A percentile compares a stretch with the other conserved stretches of the same genome.
phyloP scores from a whole-genome alignment of 1,140 invertebrate species.

The Oryctes rhinoceros region DNA sequence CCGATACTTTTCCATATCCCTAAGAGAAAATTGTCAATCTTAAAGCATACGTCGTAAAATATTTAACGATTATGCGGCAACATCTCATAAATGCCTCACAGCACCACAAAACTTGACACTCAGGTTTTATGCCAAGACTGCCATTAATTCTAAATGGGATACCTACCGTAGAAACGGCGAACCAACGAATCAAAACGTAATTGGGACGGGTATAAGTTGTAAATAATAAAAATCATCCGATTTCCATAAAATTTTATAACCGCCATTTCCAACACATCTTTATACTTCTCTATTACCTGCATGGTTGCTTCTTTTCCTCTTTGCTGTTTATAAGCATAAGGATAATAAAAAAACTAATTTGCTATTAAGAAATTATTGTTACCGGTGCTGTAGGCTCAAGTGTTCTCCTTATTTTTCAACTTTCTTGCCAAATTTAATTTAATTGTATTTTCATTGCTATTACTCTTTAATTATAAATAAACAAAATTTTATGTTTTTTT shows the following conservation, averaged over 20 bases:
- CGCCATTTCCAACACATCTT: conserved; percentile 18
- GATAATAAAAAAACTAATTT: too few relatives aligned
- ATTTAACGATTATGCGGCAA: conserved; percentile 37
- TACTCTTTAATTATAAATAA: too few relatives aligned
- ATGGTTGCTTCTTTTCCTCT: not conserved
- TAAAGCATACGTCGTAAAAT: conserved; percentile 17
- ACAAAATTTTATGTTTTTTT: too few relatives aligned
- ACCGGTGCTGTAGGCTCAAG: too few relatives aligned
- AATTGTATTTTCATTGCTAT: too few relatives aligned
- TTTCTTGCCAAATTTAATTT: too few relatives aligned
- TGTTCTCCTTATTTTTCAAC: too few relatives aligned
- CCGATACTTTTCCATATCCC: conserved; percentile 2
- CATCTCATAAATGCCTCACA: conserved; percentile 20
- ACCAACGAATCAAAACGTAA: conserved; percentile 26
- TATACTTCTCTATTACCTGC: not conserved
- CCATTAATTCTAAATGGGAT: conserved; percentile 36
- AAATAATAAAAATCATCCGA: conserved; percentile 32
- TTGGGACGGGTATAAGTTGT: conserved; percentile 13
- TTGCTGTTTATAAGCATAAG: too few relatives aligned
- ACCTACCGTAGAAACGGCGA: conserved; percentile 29
- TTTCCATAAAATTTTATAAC: conserved; percentile 35
- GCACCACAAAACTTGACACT: conserved; percentile 28
- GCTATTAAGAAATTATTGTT: too few relatives aligned
- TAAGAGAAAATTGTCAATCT: conserved; percentile 20
- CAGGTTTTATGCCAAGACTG: conserved; percentile 35